These are phyloP conservation scores for Lacanobia oleracea DNA, from an alignment of 2,888 invertebrate species.

Conservation along the genomic window DNA sequence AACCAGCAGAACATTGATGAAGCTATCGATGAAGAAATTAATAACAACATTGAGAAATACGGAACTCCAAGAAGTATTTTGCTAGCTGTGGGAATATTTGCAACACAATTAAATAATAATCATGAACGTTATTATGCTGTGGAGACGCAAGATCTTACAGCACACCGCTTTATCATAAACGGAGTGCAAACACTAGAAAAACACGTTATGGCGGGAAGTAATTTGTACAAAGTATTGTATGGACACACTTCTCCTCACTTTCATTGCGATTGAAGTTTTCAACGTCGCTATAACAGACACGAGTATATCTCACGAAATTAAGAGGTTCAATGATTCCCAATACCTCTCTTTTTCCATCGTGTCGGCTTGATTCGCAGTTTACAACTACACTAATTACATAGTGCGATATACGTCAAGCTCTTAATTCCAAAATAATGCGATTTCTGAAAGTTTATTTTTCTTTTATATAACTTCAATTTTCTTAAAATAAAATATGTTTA, in stretches of 20 bases:
- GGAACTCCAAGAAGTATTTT: accelerated
- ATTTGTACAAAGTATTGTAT: background rate
- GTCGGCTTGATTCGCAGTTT: background rate
- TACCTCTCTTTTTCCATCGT: background rate
- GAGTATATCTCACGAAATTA: background rate
- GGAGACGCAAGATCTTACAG: background rate
- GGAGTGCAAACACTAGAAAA: background rate
- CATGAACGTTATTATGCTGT: background rate
- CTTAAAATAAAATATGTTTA: background rate
- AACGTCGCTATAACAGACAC: background rate
- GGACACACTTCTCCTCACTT: accelerated
- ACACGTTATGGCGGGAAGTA: background rate
- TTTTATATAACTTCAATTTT: background rate
- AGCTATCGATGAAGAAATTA: background rate
- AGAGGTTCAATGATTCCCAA: background rate
- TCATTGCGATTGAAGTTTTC: background rate
- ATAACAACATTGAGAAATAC: background rate
- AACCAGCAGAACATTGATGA: background rate
- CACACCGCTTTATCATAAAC: constrained; percentile 3
- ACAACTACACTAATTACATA: background rate
- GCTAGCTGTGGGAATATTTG: background rate
- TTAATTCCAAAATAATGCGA: background rate
- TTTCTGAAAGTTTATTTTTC: background rate
- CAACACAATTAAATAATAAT: background rate
- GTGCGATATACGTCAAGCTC: background rate